Conservation (phyloP, 2,797 vertebrate species). For the Fratercula arctica region DNA sequence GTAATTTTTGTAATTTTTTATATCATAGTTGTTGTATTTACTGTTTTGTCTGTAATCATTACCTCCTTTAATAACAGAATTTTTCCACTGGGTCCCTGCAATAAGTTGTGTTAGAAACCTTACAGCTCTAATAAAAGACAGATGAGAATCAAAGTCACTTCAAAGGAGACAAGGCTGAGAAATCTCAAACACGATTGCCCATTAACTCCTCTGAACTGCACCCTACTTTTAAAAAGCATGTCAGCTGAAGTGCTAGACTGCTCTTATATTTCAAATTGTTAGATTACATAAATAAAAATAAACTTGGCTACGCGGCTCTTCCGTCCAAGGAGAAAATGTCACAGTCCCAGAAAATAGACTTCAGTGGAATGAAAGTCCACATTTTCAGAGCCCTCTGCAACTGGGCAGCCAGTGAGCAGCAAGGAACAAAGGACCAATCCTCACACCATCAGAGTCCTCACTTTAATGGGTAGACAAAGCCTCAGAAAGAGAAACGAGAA, state of each 20-base stretch:
- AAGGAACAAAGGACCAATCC: not conserved
- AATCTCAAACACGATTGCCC: not conserved
- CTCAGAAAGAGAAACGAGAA: not conserved
- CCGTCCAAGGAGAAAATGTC: constrained; percentile 12
- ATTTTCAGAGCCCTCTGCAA: not conserved
- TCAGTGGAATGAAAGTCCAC: not conserved
- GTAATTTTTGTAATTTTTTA: not conserved
- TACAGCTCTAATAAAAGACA: not conserved
- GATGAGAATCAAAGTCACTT: not conserved
- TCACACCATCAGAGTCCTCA: not conserved
- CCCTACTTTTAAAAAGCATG: not conserved
- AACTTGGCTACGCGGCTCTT: not conserved
- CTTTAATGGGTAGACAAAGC: not conserved
- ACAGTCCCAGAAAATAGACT: not conserved
- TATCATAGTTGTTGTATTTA: not conserved
- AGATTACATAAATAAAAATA: constrained; percentile 45
- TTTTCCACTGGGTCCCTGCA: not conserved
- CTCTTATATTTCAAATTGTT: not conserved
- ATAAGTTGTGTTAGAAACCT: not conserved
- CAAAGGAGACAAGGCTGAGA: not conserved
- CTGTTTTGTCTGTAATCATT: not conserved
- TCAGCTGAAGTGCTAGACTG: not conserved
- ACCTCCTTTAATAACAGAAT: not conserved
- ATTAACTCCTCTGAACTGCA: not conserved
- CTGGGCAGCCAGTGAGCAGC: not conserved